These are phyloP conservation scores for Macroramphosus scolopax DNA, from an alignment of 2,797 vertebrate genomes.

Conservation along the genomic window DNA sequence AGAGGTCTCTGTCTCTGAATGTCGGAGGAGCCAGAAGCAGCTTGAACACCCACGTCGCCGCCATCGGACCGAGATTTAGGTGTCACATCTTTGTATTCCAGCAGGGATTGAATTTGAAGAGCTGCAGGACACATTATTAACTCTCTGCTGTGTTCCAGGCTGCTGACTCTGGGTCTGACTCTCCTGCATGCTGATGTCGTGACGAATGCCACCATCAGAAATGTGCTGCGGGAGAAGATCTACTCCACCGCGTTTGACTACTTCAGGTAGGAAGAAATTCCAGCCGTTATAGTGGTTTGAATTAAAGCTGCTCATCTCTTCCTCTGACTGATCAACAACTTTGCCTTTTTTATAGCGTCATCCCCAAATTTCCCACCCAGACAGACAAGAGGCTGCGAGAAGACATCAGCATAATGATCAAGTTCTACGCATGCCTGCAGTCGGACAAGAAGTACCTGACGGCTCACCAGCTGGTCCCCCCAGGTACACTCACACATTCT, in stretches of 20 bases:
- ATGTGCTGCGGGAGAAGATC: conserved; percentile 95
- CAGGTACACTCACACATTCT: conserved; percentile 70
- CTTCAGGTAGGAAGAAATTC: conserved; percentile 85
- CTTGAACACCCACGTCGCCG: conserved; percentile 90
- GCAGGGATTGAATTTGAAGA: background rate
- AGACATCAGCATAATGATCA: conserved; percentile 95
- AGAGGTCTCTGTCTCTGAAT: conserved; percentile 88
- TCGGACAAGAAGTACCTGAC: conserved; percentile 97
- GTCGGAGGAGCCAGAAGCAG: conserved; percentile 88
- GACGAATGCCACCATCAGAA: conserved; percentile 92
- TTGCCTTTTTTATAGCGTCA: conserved; percentile 76
- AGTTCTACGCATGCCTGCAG: conserved; percentile 94
- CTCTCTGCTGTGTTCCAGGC: conserved; percentile 64
- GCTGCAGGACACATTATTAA: too few species aligned
- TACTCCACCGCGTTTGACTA: conserved; percentile 97
- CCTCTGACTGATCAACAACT: background rate
- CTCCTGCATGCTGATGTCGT: conserved; percentile 94
- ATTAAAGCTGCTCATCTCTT: too few species aligned
- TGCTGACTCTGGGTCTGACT: conserved; percentile 89
- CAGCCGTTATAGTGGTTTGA: too few species aligned
- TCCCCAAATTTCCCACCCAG: conserved; percentile 93
- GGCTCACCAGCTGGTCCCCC: conserved; percentile 90
- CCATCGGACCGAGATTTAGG: conserved; percentile 91
- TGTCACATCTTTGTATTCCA: background rate
- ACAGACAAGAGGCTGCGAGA: conserved; percentile 90